These are phyloP conservation scores for Sphaerophoria taeniata DNA, from an alignment of 2,888 invertebrate species.

Conservation along the genomic window DNA sequence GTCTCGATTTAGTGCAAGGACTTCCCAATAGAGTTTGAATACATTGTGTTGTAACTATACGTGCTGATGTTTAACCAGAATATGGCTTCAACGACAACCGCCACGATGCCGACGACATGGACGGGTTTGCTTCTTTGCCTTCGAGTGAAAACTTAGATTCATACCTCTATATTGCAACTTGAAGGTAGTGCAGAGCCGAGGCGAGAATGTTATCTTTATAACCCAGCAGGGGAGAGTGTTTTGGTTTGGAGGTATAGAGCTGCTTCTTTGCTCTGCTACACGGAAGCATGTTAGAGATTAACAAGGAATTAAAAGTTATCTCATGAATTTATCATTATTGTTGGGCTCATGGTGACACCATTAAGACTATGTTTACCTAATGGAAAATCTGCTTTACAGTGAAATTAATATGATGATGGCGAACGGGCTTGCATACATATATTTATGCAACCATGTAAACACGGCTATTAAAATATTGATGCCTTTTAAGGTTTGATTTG, in stretches of 20 bases:
- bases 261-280: constrained; percentile 5
- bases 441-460: constrained; percentile 20
- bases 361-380: constrained; percentile 70
- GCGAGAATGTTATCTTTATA: constrained; percentile 53
- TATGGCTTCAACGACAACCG: constrained; percentile 11
- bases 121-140: constrained; percentile 25
- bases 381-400: constrained; percentile 67
- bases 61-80: constrained; percentile 24
- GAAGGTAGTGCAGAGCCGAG: background rate
- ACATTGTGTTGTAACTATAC: background rate
- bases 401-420: constrained; percentile 57
- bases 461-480: constrained; percentile 62
- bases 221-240: constrained; percentile 37
- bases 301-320: constrained; percentile 73
- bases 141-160: constrained; percentile 24
- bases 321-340: constrained; percentile 72
- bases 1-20: constrained; percentile 55
- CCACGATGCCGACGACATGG: background rate
- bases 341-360: constrained; percentile 70
- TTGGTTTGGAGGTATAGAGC: background rate
- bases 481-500: too few species aligned
- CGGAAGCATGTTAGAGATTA: constrained; percentile 69
- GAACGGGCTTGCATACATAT: background rate
- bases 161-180: constrained; percentile 8
- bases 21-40: constrained; percentile 30